A percentile compares a stretch with the other conserved stretches of the same genome.
Conservation (phyloP, 2,888 invertebrate species). For the Spatulosminthurus flaviceps region DNA sequence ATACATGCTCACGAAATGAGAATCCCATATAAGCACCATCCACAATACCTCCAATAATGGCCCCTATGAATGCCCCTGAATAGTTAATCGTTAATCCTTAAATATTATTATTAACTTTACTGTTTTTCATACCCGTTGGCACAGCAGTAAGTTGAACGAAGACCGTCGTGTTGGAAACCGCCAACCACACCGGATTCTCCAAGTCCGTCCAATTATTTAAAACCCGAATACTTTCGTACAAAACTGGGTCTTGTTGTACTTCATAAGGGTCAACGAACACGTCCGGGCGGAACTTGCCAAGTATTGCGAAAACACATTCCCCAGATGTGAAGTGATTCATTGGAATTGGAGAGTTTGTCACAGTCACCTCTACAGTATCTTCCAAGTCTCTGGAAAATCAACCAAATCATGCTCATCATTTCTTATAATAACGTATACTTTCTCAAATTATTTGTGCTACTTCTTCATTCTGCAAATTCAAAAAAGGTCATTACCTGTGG, state of each 20-base stretch:
- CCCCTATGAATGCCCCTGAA: too few relatives aligned
- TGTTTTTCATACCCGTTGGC: conserved; percentile 57
- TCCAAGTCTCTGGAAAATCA: conserved; percentile 66
- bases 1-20: neutral
- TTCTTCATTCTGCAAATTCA: too few relatives aligned
- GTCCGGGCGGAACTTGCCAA: conserved; percentile 55
- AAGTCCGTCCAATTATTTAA: conserved; percentile 63
- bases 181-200: conserved; percentile 60
- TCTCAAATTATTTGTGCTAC: too few relatives aligned
- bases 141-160: conserved; percentile 57
- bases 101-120: too few relatives aligned
- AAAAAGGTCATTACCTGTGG: conserved; percentile 66
- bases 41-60: too few relatives aligned
- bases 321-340: conserved; percentile 56
- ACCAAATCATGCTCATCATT: too few relatives aligned
- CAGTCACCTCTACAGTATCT: conserved; percentile 68
- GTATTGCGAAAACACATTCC: conserved; percentile 58
- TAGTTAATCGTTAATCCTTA: neutral
- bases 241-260: conserved; percentile 50
- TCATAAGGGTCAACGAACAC: conserved; percentile 62
- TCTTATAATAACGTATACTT: too few relatives aligned
- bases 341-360: conserved; percentile 60
- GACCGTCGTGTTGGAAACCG: conserved; percentile 60
- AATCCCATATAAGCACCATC: neutral
- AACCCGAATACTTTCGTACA: conserved; percentile 55